Evolutionary conservation across 1,140 invertebrate genomes (phyloP).

Genomic region (Berghia stephanieae): DNA sequence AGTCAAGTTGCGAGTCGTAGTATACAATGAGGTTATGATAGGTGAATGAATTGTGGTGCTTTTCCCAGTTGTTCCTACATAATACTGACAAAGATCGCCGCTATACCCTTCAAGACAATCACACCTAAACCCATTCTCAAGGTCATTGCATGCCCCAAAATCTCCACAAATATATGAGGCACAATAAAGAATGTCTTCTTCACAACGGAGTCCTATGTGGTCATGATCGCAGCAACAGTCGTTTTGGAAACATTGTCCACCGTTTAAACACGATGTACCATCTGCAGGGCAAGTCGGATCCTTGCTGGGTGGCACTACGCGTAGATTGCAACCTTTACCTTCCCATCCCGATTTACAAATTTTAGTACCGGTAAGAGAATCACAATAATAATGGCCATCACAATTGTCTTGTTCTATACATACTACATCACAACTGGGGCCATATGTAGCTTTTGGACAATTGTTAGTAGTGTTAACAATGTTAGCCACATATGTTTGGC

Average conservation of each 20-base stretch:
- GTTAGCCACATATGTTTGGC: slow-evolving; percentile 15
- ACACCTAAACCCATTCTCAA: slow-evolving; percentile 32
- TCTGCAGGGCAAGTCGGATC: slow-evolving; percentile 35
- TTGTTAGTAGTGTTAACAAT: slow-evolving; percentile 1
- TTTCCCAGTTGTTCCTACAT: too few relatives aligned
- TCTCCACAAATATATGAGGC: slow-evolving; percentile 37
- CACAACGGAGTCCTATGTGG: slow-evolving; percentile 32
- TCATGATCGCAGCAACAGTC: slow-evolving; percentile 31
- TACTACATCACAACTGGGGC: slow-evolving; percentile 21
- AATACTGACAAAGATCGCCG: slow-evolving; percentile 42
- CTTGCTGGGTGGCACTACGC: slow-evolving; percentile 4
- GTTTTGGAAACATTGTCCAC: slow-evolving; percentile 37
- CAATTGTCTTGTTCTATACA: slow-evolving; percentile 33
- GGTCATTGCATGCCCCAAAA: slow-evolving; percentile 34
- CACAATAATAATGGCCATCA: slow-evolving; percentile 38
- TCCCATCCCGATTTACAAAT: slow-evolving; percentile 35
- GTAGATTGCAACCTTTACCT: slow-evolving; percentile 25
- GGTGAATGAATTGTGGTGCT: too few relatives aligned
- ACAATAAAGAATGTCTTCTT: slow-evolving; percentile 36
- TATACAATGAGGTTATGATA: too few relatives aligned
- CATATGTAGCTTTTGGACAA: slow-evolving; percentile 34
- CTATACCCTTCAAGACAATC: slow-evolving; percentile 66
- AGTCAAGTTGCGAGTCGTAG: too few relatives aligned
- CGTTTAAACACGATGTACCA: slow-evolving; percentile 30
- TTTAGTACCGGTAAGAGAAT: slow-evolving; percentile 20